These are phyloP conservation scores for Leptopilina myrica DNA, from an alignment of 2,888 invertebrate species.

Conservation along the genomic window DNA sequence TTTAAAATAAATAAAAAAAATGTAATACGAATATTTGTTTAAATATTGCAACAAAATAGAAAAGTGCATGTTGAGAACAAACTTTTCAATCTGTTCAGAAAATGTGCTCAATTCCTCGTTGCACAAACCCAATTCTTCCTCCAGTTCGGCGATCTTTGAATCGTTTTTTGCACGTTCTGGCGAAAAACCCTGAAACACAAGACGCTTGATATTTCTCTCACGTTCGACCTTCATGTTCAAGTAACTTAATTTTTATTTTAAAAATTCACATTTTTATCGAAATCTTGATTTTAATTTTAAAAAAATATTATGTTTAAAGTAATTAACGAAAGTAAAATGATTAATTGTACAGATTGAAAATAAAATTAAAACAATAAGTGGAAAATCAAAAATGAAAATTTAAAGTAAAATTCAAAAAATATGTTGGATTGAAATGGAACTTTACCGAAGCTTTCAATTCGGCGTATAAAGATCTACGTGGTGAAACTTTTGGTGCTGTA, in stretches of 20 bases:
- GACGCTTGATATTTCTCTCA: constrained; percentile 20
- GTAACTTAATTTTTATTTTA: constrained; percentile 16
- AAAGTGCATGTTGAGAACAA: constrained; percentile 1
- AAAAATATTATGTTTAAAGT: not conserved
- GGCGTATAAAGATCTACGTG: constrained; percentile 58
- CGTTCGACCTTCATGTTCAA: constrained; percentile 2
- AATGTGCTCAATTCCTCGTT: constrained; percentile 56
- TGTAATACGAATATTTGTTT: too few relatives aligned
- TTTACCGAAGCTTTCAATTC: constrained; percentile 64
- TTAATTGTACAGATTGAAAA: too few relatives aligned
- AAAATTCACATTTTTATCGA: constrained; percentile 5
- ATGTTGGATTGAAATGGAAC: not conserved
- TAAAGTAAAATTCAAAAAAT: too few relatives aligned
- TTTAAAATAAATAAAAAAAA: too few relatives aligned
- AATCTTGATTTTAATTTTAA: constrained; percentile 1
- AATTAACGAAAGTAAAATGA: too few relatives aligned
- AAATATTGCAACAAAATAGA: too few relatives aligned
- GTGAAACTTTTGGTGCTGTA: constrained; percentile 41
- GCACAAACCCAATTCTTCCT: constrained; percentile 58
- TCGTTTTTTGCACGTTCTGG: constrained; percentile 48
- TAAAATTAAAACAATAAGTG: too few relatives aligned
- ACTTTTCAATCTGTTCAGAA: constrained; percentile 50
- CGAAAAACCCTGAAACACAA: constrained; percentile 59
- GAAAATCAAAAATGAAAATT: too few relatives aligned
- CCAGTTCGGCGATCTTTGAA: constrained; percentile 54